Evolutionary conservation across 1,140 invertebrate genomes (phyloP).

Genomic region (Littorina saxatilis): DNA sequence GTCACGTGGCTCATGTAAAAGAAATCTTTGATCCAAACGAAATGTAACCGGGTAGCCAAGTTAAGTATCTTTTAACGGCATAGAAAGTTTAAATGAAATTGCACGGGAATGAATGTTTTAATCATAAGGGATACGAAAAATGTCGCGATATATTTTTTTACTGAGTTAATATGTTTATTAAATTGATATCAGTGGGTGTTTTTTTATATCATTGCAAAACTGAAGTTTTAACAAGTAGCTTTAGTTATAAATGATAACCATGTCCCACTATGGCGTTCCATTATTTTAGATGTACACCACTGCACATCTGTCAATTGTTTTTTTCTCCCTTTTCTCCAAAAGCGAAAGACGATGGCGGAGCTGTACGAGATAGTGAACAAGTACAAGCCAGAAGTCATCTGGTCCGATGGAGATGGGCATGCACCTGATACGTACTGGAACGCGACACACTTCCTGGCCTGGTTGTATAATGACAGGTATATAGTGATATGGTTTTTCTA

Average conservation of each 20-base stretch:
- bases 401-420: conserved; percentile 89
- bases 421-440: conserved; percentile 82
- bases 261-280: neutral
- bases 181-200: neutral
- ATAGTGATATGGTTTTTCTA: neutral
- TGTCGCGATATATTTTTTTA: too few species aligned
- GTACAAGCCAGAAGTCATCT: conserved; percentile 93
- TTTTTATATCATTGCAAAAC: neutral
- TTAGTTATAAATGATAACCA: neutral
- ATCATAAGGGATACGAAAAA: too few species aligned
- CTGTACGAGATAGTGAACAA: conserved; percentile 80
- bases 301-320: neutral
- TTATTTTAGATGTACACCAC: neutral
- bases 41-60: too few species aligned
- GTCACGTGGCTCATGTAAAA: too few species aligned
- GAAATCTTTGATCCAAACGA: too few species aligned
- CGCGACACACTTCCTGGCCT: conserved; percentile 83
- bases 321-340: neutral
- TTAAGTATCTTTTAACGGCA: too few species aligned
- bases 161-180: neutral
- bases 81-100: too few species aligned
- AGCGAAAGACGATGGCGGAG: conserved; percentile 77
- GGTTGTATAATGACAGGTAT: conserved; percentile 94
- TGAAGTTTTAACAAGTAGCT: neutral
- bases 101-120: too few species aligned